Evolutionary conservation across 2,888 invertebrate species (phyloP).

Genomic region (Hirtodrosophila histrioides): DNA sequence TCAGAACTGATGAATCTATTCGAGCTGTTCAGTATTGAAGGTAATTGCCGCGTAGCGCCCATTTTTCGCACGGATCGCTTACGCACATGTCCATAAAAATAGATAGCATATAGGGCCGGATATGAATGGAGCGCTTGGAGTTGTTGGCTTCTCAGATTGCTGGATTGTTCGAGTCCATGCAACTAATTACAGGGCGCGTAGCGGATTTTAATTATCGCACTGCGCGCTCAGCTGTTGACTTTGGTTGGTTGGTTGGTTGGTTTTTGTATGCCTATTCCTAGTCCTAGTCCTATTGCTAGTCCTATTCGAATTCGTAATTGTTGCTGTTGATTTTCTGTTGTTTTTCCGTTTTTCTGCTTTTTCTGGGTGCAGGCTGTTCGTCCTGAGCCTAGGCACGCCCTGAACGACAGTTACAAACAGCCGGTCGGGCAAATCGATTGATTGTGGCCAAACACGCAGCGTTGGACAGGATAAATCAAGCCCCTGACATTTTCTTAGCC

Average conservation of each 20-base stretch:
- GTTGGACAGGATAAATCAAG: conserved; percentile 80
- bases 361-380: conserved; percentile 59
- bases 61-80: conserved; percentile 83
- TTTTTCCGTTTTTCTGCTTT: conserved; percentile 11
- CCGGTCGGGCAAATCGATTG: conserved; percentile 72
- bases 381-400: conserved; percentile 70
- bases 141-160: not conserved
- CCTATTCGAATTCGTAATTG: conserved; percentile 48
- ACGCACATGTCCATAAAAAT: conserved; percentile 76
- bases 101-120: conserved; percentile 60
- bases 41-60: conserved; percentile 82
- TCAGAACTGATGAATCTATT: conserved; percentile 71
- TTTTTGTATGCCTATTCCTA: conserved; percentile 30
- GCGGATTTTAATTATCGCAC: conserved; percentile 76
- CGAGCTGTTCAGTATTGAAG: conserved; percentile 73
- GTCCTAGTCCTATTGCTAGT: conserved; percentile 41
- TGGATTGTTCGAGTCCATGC: conserved; percentile 38
- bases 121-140: conserved; percentile 34
- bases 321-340: conserved; percentile 37
- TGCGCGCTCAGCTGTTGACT: conserved; percentile 71
- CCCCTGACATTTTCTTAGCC: conserved; percentile 71
- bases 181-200: conserved; percentile 79
- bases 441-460: conserved; percentile 80
- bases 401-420: conserved; percentile 78
- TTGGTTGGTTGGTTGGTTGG: conserved; percentile 5